A percentile compares a stretch with the other conserved stretches of the same genome.
Evolutionary conservation across 2,113 vertebrate species (phyloP).

Genomic region (Menura novaehollandiae): DNA sequence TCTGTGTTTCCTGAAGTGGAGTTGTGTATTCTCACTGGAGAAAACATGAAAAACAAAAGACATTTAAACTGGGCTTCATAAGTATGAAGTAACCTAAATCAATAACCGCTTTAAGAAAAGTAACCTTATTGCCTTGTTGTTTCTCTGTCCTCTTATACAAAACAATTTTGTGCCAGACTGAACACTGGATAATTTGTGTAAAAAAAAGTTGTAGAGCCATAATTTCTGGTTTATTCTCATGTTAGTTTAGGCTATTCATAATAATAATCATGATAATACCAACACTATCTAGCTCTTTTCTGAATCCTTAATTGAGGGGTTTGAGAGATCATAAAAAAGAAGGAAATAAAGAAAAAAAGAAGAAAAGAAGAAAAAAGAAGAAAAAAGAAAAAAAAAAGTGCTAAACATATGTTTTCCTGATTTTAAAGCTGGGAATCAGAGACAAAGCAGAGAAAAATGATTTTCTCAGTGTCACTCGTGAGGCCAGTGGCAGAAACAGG

Average conservation of each 20-base stretch:
- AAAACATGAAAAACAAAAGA: neutral
- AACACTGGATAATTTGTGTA: neutral
- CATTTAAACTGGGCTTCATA: neutral
- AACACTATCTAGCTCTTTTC: neutral
- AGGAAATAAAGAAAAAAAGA: neutral
- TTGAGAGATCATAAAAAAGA: neutral
- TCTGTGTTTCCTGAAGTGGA: neutral
- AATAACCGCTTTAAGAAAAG: neutral
- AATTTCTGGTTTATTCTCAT: neutral
- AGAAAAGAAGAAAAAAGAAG: neutral
- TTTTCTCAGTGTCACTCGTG: neutral
- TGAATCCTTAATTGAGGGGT: neutral
- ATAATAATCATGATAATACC: neutral
- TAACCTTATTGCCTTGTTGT: neutral
- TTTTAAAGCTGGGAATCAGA: neutral
- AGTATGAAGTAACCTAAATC: neutral
- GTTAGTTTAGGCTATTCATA: neutral
- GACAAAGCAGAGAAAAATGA: neutral
- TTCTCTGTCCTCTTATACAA: neutral
- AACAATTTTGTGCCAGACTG: neutral
- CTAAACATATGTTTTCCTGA: neutral
- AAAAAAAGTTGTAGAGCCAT: neutral
- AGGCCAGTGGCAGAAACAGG: neutral
- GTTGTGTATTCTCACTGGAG: neutral
- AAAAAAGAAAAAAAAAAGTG: too few relatives aligned